phyloP scores from a whole-genome alignment of 2,113 vertebrate species.

The Hirundichthys speculiger region DNA sequence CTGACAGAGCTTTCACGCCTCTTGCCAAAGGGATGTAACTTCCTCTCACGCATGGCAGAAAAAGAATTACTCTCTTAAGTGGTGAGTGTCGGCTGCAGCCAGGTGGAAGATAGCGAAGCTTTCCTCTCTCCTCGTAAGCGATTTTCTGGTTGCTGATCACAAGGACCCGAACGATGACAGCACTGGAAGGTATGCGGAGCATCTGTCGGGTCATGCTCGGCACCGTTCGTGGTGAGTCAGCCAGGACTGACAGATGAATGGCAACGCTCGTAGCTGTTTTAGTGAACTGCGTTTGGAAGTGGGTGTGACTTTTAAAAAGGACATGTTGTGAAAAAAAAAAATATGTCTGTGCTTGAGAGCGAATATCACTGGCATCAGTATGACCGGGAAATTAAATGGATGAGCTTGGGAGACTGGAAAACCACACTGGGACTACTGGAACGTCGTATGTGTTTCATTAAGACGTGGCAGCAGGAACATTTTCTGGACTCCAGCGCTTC shows the following conservation, averaged over 20 bases:
- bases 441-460: no score
- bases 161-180: slow-evolving; percentile 39
- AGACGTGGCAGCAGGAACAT: no score
- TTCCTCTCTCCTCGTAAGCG: slow-evolving; percentile 13
- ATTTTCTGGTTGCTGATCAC: slow-evolving; percentile 13
- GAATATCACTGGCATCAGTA: no score
- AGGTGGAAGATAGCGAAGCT: slow-evolving; percentile 43
- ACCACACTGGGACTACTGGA: no score
- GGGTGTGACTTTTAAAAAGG: no score
- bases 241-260: neutral
- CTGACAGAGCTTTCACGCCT: slow-evolving; percentile 56
- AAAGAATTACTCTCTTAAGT: slow-evolving; percentile 42
- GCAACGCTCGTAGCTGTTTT: no score
- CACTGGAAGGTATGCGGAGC: slow-evolving; percentile 63
- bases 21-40: slow-evolving; percentile 41
- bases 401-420: no score
- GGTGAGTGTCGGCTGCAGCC: slow-evolving; percentile 40
- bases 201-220: slow-evolving; percentile 56
- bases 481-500: no score
- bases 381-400: no score
- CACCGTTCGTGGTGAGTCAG: slow-evolving; percentile 16
- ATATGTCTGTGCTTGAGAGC: no score
- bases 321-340: no score
- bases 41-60: slow-evolving; percentile 48
- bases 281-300: no score